Conservation (phyloP, 2,888 invertebrate genomes). For the Pachycephus smyrnensis region DNA sequence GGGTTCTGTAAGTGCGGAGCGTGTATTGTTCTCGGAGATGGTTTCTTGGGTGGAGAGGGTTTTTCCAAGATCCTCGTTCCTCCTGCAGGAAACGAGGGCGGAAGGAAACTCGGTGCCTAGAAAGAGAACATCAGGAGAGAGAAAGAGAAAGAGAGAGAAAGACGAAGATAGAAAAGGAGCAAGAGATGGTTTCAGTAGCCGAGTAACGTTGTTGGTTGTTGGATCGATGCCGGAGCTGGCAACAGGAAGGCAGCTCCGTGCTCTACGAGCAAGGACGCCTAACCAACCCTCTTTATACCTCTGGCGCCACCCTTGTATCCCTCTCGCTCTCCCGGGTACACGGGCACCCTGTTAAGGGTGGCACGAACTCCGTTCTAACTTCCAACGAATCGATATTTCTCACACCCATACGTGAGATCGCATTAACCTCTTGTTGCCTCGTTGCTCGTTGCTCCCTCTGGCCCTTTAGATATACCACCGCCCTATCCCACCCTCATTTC, state of each 20-base stretch:
- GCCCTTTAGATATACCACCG: background rate
- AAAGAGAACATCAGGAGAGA: background rate
- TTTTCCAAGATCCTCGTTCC: background rate
- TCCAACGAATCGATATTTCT: slow-evolving; percentile 41
- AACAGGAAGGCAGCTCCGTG: slow-evolving; percentile 47
- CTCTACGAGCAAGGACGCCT: slow-evolving; percentile 28
- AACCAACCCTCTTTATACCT: slow-evolving; percentile 23
- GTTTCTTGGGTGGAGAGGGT: background rate
- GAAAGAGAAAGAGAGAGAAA: background rate
- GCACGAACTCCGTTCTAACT: slow-evolving; percentile 29
- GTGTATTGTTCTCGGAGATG: background rate
- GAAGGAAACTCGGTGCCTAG: background rate
- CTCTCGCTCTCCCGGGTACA: background rate
- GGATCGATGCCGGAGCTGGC: slow-evolving; percentile 61
- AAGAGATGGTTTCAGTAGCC: slow-evolving; percentile 34
- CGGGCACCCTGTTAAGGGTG: slow-evolving; percentile 19
- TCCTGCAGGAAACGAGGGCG: background rate
- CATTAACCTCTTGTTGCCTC: slow-evolving; percentile 42
- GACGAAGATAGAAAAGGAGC: slow-evolving; percentile 24
- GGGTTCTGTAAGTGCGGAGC: background rate
- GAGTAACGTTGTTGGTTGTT: slow-evolving; percentile 49
- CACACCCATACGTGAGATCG: slow-evolving; percentile 34
- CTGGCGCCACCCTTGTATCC: slow-evolving; percentile 7
- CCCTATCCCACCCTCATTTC: background rate
- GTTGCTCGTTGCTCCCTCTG: background rate